Conservation (phyloP, 2,113 vertebrate genomes). For the Lophochroa leadbeateri region DNA sequence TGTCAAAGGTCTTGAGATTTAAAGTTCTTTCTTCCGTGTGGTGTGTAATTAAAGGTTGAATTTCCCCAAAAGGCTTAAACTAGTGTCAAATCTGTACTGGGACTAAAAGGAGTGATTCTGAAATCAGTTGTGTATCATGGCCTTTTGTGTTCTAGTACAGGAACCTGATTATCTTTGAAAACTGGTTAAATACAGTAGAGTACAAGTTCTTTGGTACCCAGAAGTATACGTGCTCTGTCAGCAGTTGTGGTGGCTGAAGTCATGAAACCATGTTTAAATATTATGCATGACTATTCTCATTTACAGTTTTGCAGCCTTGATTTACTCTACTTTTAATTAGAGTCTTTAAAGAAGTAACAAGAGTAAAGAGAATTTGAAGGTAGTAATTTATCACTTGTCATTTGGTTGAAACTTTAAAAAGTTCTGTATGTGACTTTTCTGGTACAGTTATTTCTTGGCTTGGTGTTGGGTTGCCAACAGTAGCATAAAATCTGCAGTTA, state of each 20-base stretch:
- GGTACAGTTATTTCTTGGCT: neutral
- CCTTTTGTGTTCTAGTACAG: neutral
- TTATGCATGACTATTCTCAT: neutral
- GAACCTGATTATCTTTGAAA: neutral
- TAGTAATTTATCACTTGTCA: neutral
- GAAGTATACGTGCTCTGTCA: neutral
- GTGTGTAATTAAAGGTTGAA: neutral
- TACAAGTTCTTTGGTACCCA: neutral
- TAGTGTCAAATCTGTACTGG: neutral
- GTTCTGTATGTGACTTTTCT: neutral
- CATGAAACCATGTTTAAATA: neutral
- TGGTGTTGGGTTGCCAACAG: neutral
- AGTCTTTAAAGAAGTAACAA: neutral
- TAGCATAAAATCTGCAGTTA: neutral
- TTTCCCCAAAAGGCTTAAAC: neutral
- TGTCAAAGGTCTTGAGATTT: neutral
- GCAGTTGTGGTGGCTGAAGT: neutral
- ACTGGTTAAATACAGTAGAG: neutral
- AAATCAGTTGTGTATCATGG: neutral
- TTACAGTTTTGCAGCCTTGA: neutral
- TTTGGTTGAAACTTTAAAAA: neutral
- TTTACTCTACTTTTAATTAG: neutral
- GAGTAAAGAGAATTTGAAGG: neutral
- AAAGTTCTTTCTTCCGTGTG: neutral
- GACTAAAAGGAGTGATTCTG: neutral